These are phyloP conservation scores for Solenodon paradoxus DNA, from an alignment of 2,113 vertebrate species.

Conservation along the genomic window DNA sequence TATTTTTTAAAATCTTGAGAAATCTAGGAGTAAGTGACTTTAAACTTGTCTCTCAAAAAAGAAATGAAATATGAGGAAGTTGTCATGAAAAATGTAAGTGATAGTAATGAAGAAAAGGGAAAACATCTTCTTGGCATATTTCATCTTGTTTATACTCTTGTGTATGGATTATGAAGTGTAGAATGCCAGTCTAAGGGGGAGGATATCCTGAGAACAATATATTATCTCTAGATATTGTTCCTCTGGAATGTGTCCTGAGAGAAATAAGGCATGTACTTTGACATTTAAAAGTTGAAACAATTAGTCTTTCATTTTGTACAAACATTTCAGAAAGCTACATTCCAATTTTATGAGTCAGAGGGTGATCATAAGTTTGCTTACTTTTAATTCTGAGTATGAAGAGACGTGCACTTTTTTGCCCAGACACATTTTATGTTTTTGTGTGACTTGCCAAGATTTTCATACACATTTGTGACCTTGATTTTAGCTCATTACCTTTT, in stretches of 20 bases:
- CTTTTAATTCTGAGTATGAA: neutral
- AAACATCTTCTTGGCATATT: neutral
- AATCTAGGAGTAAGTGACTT: neutral
- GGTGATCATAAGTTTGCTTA: neutral
- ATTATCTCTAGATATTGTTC: conserved; percentile 66
- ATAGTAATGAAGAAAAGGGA: neutral
- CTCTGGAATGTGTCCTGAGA: neutral
- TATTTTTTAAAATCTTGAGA: neutral
- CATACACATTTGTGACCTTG: neutral
- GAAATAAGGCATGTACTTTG: neutral
- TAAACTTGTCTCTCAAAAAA: neutral
- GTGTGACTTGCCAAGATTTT: neutral
- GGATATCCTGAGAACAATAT: conserved; percentile 60
- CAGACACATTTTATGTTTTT: neutral
- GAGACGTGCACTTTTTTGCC: neutral
- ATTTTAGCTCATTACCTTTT: neutral
- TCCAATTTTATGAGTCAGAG: conserved; percentile 41
- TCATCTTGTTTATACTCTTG: neutral
- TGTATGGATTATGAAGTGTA: neutral
- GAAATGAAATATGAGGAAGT: neutral
- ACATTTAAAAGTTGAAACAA: conserved; percentile 64
- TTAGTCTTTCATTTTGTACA: conserved; percentile 47
- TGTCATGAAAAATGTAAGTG: conserved; percentile 9
- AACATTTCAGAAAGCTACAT: conserved; percentile 36
- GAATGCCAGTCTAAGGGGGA: conserved; percentile 3